Base-by-base conservation (phyloP, 2,113 vertebrate species). In the Addax nasomaculatus region DNA sequence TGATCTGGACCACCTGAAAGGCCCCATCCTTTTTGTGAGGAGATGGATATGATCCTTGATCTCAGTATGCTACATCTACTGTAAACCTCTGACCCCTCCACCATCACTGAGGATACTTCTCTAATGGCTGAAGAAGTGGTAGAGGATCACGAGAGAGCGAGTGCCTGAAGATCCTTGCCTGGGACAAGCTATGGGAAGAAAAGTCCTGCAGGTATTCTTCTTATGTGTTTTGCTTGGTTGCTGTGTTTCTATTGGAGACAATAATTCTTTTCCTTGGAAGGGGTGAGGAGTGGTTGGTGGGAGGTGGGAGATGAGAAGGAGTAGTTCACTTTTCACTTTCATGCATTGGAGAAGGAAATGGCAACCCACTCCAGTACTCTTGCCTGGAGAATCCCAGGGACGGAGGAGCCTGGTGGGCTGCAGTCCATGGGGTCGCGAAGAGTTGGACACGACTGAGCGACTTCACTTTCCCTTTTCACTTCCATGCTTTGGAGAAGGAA, bases 71-170 rank as follows among this genome's bases (percentile, higher is more conserved):
- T 83, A 89, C 97, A 97, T 97, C 96, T 96, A 90, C 97, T 97
- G 93, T 98, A 98, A 98, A 97, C 97, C 95, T 98, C 91, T 98
- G 97, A 97, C 97, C 60, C 96, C 97, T 98, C 96, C 97, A 96
- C 98, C 97, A 95, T 97, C 98, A 98, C 98, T 98, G 97, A 98
- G 96, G 97, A 98, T 97, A 73, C 95, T 70, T 97, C 95, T 94
- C 90, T 98, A 94, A 97, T 93, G 97, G 73, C 95, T 98, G 97
- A 97, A 97, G 98, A 97, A 88, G 73, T 95, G 94, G 93, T 97
- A 93, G 97, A 97, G 96, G 96, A 97, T 91, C 93, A 47, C 76
- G 73, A 94, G 94, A 57, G 88, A 98, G 60, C 86, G 88, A 97
- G 33, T 92, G 80, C 94, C 95, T 81, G 93, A 89, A 57, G 96